These are phyloP conservation scores for Hypomecis atomaria DNA, from an alignment of 2,888 invertebrate genomes.

Conservation along the genomic window DNA sequence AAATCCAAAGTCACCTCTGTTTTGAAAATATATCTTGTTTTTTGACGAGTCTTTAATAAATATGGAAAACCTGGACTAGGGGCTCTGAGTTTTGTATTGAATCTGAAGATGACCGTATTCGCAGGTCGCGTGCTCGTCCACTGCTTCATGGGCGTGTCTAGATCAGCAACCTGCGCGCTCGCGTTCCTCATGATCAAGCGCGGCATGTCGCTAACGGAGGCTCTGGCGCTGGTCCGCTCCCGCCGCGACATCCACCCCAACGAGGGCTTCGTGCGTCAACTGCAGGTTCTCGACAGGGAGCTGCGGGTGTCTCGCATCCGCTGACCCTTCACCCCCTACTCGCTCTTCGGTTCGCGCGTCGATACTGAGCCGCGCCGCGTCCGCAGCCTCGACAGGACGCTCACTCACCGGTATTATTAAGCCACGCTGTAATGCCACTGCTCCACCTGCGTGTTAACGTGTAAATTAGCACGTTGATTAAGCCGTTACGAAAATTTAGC, in stretches of 20 bases:
- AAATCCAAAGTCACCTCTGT: too few species aligned
- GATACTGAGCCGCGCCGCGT: conserved; percentile 52
- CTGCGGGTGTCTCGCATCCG: conserved; percentile 81
- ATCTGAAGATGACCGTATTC: conserved; percentile 35
- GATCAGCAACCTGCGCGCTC: conserved; percentile 92
- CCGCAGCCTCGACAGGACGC: conserved; percentile 70
- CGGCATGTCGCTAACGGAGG: conserved; percentile 89
- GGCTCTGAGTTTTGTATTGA: not conserved
- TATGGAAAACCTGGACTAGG: not conserved
- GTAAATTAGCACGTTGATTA: too few species aligned
- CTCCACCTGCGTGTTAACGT: too few species aligned
- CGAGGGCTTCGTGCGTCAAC: conserved; percentile 91
- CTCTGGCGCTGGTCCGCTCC: conserved; percentile 88
- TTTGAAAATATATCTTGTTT: too few species aligned
- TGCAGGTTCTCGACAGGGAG: conserved; percentile 88
- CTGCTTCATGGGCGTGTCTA: conserved; percentile 92
- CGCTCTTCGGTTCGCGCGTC: conserved; percentile 54
- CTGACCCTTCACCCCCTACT: conserved; percentile 72
- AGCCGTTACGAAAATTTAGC: too few species aligned
- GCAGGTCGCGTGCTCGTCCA: conserved; percentile 92
- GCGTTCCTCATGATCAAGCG: conserved; percentile 93
- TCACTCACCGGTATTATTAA: conserved; percentile 41
- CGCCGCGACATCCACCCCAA: conserved; percentile 91
- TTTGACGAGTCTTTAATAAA: too few species aligned
- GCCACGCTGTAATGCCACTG: not conserved